Percentiles rank a stretch among this genome's conserved stretches.
phyloP scores from a whole-genome alignment of 1,140 invertebrate species.

The Drosophila fuyamai region DNA sequence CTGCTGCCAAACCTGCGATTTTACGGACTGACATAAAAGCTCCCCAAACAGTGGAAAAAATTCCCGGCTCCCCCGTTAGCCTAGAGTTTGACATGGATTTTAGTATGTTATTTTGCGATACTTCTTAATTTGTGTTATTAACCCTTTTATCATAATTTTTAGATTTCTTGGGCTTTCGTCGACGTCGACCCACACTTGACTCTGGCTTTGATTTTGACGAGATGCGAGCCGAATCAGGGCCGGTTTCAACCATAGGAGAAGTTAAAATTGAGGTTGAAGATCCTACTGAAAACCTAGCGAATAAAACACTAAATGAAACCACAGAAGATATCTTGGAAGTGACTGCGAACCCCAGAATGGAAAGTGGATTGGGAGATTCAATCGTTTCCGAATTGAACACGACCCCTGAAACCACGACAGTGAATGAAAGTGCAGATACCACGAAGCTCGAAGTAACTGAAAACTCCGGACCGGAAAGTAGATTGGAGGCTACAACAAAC shows the following conservation, averaged over 20 bases:
- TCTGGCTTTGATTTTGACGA: slow-evolving; percentile 62
- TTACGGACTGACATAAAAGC: background rate
- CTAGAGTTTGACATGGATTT: slow-evolving; percentile 53
- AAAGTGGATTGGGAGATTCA: background rate
- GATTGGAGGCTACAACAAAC: background rate
- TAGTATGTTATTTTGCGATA: slow-evolving; percentile 23
- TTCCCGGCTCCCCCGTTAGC: slow-evolving; percentile 4
- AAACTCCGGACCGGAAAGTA: background rate
- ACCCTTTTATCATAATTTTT: background rate
- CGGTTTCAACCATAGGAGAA: slow-evolving; percentile 16
- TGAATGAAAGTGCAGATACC: background rate
- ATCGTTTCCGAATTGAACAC: background rate
- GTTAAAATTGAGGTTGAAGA: slow-evolving; percentile 9
- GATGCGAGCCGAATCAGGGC: slow-evolving; percentile 2
- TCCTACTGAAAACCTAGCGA: background rate
- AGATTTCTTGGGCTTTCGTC: slow-evolving; percentile 59
- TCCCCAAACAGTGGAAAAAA: background rate
- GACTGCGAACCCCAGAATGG: background rate
- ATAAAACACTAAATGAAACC: background rate
- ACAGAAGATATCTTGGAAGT: background rate
- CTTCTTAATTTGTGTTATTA: background rate
- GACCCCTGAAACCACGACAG: background rate
- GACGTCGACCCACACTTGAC: slow-evolving; percentile 47
- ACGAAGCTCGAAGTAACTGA: background rate
- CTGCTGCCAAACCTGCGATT: background rate